Base-by-base conservation (phyloP, 2,113 vertebrate species). In the Empidonax traillii region DNA sequence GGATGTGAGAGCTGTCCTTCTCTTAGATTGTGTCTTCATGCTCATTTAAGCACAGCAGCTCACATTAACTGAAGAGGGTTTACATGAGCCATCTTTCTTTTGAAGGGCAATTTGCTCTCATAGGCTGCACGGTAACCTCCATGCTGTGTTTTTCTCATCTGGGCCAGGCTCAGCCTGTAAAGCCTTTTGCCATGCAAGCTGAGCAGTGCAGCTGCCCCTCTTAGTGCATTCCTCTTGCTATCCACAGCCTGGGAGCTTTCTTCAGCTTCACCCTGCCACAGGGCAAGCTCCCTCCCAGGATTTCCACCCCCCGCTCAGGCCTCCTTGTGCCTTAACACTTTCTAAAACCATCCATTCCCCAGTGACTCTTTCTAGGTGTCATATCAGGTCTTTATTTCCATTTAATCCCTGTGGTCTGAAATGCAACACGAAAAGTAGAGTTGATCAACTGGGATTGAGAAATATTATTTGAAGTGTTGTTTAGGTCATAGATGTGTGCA, bases 31-130 rank as follows among this genome's bases (percentile, higher is more conserved):
- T 56, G 35, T 87, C 81, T 94, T 94, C 85, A 90, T 55, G 61
- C 24, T 71, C 69, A n/a, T 89, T 91, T 89, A 93, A 63, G 85
- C 66, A 85, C 58, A 94, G 84, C 66, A 78, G 62, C 53, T 89
- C 62, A 63, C 44, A 44, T 87, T 87, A 79, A 82, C 39, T 66
- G 71, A 90, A 87, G 59, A 25, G 19, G 37, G 41, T 87, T 91
- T 67, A 78, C 82, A 85, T n/a, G 33, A 89, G 7, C 47, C n/a
- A 53, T 62, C 43, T 87, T 63, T 87, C 39, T 91, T 90, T 68
- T 59, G 78, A 85, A 85, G 78, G 39, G 33, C 44, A 82, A 85
- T 93, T 93, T 92, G 56, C 47, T 87, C 59, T 90, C 0, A 0
- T 63, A 47, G 46, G 14, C 47, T 91, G 52, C 28, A 85, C 55